Percentiles rank a stretch among this genome's conserved stretches.
These are phyloP conservation scores for Andrena bicolor DNA, from an alignment of 2,888 invertebrate genomes.

Conservation along the genomic window DNA sequence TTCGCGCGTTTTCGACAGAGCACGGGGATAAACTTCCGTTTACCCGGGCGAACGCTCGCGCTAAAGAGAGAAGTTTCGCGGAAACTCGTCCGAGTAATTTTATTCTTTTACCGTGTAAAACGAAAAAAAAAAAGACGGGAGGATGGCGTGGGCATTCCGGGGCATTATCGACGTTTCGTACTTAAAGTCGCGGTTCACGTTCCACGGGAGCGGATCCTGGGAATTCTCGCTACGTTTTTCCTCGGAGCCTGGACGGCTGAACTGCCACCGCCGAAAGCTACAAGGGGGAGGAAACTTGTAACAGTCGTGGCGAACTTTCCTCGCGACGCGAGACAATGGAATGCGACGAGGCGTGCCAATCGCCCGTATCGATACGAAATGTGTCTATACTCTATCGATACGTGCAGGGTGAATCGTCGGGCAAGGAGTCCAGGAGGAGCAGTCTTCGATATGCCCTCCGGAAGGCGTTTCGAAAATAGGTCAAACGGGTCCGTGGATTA, in stretches of 20 bases:
- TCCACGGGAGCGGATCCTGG: conserved; percentile 41
- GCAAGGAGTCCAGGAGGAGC: conserved; percentile 7
- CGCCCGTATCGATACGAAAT: conserved; percentile 42
- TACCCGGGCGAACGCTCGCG: not conserved
- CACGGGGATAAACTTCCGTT: not conserved
- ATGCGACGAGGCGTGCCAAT: conserved; percentile 60
- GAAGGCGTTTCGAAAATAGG: conserved; percentile 33
- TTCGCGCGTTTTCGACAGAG: not conserved
- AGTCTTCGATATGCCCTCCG: not conserved
- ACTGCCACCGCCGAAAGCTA: conserved; percentile 34
- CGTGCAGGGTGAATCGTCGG: not conserved
- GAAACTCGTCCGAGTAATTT: conserved; percentile 8
- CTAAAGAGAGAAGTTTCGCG: not conserved
- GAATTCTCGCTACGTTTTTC: conserved; percentile 57
- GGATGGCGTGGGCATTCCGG: conserved; percentile 30
- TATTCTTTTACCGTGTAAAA: not conserved
- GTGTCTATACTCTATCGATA: conserved; percentile 1
- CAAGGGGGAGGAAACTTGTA: conserved; percentile 20
- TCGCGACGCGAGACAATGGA: conserved; percentile 64
- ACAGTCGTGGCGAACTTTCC: conserved; percentile 52
- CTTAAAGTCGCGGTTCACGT: conserved; percentile 52
- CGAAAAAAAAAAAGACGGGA: conserved; percentile 20
- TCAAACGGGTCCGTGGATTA: conserved; percentile 33
- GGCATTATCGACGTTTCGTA: conserved; percentile 58
- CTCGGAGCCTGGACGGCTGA: conserved; percentile 28